phyloP scores from a whole-genome alignment of 1,140 invertebrate genomes.

The Procambarus virginalis region DNA sequence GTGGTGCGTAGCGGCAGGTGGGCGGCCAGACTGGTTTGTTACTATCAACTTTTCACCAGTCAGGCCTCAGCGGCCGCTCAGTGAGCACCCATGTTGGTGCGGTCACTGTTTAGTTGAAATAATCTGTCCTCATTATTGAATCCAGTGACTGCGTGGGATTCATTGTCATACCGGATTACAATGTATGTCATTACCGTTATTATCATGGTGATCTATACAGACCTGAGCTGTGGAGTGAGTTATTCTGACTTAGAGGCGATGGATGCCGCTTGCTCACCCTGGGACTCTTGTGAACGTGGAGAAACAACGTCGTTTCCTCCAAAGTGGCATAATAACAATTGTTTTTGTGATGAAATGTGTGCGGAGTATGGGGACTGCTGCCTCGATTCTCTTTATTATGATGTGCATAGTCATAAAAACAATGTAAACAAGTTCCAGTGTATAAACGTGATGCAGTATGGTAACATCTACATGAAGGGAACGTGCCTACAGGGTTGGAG shows the following conservation, averaged over 20 bases:
- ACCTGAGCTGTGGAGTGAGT: background rate
- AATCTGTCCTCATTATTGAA: background rate
- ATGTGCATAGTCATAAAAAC: constrained; percentile 37
- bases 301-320: background rate
- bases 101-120: background rate
- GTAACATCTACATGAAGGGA: constrained; percentile 75
- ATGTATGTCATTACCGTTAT: background rate
- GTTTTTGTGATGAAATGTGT: constrained; percentile 76
- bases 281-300: background rate
- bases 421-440: constrained; percentile 72
- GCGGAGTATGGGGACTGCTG: constrained; percentile 77
- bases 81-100: background rate
- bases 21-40: too few species aligned
- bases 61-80: background rate
- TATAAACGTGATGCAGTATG: constrained; percentile 73
- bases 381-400: constrained; percentile 74
- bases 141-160: background rate
- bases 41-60: background rate
- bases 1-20: too few species aligned
- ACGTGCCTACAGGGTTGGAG: constrained; percentile 74
- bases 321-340: constrained; percentile 62
- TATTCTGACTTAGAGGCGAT: background rate
- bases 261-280: background rate
- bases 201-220: background rate
- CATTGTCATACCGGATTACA: background rate